phyloP scores from a whole-genome alignment of 2,113 vertebrate genomes.

The Grantiella picta region DNA sequence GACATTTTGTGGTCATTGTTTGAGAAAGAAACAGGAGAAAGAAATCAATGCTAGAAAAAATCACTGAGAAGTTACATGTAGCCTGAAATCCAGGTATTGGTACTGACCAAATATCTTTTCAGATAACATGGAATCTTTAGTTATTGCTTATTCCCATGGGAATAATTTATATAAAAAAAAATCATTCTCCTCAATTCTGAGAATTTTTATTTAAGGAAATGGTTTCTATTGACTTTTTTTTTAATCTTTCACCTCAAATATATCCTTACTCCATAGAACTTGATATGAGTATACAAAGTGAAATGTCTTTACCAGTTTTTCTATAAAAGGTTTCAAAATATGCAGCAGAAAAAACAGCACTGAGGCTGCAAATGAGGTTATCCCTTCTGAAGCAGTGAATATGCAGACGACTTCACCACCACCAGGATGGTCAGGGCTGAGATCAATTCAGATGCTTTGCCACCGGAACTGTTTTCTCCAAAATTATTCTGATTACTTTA shows the following conservation, averaged over 20 bases:
- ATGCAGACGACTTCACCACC: neutral
- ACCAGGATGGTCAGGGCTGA: neutral
- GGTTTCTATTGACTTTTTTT: neutral
- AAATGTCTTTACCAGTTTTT: neutral
- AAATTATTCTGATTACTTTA: neutral
- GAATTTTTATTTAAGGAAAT: neutral
- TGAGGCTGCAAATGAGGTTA: neutral
- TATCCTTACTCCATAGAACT: neutral
- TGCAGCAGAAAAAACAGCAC: neutral
- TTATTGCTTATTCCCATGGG: neutral
- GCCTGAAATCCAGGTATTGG: neutral
- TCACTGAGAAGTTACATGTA: neutral
- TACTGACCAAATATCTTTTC: neutral
- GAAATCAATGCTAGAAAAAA: neutral
- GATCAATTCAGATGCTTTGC: neutral
- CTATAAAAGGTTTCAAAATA: neutral
- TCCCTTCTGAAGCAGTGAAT: neutral
- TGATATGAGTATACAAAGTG: neutral
- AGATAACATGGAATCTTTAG: neutral
- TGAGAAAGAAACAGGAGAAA: neutral
- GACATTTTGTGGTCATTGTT: neutral
- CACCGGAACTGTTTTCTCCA: neutral
- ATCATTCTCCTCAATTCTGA: neutral
- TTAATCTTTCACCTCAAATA: neutral
- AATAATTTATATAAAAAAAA: neutral